phyloP scores from a whole-genome alignment of 2,113 vertebrate species.

The Corythornis vintsioides region DNA sequence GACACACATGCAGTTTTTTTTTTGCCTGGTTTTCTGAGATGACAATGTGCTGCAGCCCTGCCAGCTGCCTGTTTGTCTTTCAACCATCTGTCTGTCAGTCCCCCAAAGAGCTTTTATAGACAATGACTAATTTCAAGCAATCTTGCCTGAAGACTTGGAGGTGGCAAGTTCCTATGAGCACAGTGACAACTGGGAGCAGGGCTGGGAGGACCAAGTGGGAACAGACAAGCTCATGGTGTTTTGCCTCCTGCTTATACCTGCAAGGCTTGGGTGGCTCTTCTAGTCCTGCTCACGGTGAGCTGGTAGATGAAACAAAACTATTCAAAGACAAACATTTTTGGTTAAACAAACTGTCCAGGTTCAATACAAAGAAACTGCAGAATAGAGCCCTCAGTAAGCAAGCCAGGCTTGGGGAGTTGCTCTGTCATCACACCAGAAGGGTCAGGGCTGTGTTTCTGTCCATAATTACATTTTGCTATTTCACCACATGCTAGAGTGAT shows the following conservation, averaged over 20 bases:
- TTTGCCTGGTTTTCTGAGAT: neutral
- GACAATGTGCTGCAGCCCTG: rapidly evolving
- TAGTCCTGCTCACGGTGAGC: neutral
- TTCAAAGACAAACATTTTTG: neutral
- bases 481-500: neutral
- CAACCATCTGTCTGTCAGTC: neutral
- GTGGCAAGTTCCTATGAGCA: neutral
- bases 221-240: rapidly evolving
- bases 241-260: neutral
- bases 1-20: neutral
- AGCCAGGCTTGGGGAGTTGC: neutral
- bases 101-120: neutral
- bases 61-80: neutral
- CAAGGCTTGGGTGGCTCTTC: neutral
- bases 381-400: neutral
- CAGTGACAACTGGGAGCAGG: rapidly evolving
- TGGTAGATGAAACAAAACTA: neutral
- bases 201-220: neutral
- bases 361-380: neutral
- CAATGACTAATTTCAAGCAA: neutral
- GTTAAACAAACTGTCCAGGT: neutral
- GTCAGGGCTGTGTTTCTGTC: neutral
- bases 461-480: neutral
- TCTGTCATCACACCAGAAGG: neutral
- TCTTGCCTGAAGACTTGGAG: neutral